These are phyloP conservation scores for Protonibea diacanthus DNA, from an alignment of 2,797 vertebrate species.

Conservation along the genomic window DNA sequence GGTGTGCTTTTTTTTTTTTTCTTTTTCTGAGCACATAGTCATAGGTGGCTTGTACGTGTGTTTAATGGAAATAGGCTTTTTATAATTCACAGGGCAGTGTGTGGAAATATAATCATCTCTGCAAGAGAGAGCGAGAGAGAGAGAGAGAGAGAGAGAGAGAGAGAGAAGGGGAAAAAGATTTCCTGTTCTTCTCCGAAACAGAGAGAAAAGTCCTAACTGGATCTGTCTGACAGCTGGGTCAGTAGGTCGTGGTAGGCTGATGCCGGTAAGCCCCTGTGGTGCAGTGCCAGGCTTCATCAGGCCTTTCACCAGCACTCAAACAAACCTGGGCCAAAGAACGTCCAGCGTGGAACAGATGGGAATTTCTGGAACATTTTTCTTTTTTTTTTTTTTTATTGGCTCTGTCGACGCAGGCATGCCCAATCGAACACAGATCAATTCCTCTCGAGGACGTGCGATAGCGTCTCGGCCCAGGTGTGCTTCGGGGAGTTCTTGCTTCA, in stretches of 20 bases:
- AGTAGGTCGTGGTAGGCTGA: conserved; percentile 49
- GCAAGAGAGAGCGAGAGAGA: conserved; percentile 2
- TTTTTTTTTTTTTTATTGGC: conserved; percentile 37
- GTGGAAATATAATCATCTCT: conserved; percentile 43
- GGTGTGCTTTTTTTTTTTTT: conserved; percentile 58
- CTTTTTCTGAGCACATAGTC: conserved; percentile 50
- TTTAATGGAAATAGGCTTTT: conserved; percentile 44
- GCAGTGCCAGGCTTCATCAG: conserved; percentile 73
- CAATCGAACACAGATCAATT: conserved; percentile 50
- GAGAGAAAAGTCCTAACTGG: conserved; percentile 40
- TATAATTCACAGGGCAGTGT: conserved; percentile 49
- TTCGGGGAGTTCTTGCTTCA: conserved; percentile 27
- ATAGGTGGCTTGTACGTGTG: conserved; percentile 38
- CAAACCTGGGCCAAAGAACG: conserved; percentile 47
- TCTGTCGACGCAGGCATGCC: conserved; percentile 23
- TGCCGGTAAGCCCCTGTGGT: conserved; percentile 53
- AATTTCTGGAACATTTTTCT: conserved; percentile 50
- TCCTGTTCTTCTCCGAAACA: conserved; percentile 31
- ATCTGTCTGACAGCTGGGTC: conserved; percentile 50
- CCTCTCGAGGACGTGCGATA: background rate
- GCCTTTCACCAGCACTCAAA: conserved; percentile 72
- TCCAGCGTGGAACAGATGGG: conserved; percentile 55
- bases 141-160: conserved; percentile 12
- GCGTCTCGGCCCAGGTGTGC: conserved; percentile 31
- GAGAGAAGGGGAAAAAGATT: conserved; percentile 16